Evolutionary conservation across 1,140 invertebrate species (phyloP).

Genomic region (Drosophila arawakana): DNA sequence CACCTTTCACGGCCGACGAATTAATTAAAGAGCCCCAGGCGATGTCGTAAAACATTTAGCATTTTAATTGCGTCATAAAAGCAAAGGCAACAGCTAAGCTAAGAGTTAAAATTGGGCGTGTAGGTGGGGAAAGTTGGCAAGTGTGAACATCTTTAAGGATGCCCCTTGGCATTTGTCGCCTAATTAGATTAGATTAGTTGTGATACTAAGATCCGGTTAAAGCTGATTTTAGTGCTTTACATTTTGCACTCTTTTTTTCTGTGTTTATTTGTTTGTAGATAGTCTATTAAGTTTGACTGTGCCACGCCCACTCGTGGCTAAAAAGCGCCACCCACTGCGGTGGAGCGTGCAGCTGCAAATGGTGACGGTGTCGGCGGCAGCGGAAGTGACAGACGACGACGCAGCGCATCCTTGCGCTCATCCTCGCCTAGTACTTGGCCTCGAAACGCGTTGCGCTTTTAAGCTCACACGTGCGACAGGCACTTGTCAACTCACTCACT

Average conservation of each 20-base stretch:
- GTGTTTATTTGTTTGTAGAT: not conserved
- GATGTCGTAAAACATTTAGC: conserved; percentile 75
- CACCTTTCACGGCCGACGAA: conserved; percentile 76
- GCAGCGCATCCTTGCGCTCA: conserved; percentile 41
- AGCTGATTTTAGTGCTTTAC: conserved; percentile 45
- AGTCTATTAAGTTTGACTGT: conserved; percentile 13
- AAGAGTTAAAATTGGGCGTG: not conserved
- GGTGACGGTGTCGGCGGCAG: conserved; percentile 26
- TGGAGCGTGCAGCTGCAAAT: not conserved
- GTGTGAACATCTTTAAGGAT: conserved; percentile 12
- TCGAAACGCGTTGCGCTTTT: conserved; percentile 80
- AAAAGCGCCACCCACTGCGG: conserved; percentile 1
- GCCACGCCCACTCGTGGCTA: conserved; percentile 32
- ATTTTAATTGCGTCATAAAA: conserved; percentile 80
- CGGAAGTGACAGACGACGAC: conserved; percentile 62
- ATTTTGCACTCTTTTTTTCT: not conserved
- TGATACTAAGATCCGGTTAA: conserved; percentile 30
- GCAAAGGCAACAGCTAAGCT: conserved; percentile 14
- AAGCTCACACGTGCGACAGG: conserved; percentile 73
- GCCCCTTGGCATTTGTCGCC: conserved; percentile 63
- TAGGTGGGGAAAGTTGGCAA: conserved; percentile 13
- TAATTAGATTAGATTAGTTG: conserved; percentile 77
- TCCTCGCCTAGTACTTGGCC: conserved; percentile 67
- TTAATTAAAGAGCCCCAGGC: conserved; percentile 73
- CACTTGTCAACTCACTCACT: conserved; percentile 55